Evolutionary conservation across 2,888 invertebrate genomes (phyloP), one percentile per base, ranked within the genome.

Genomic region (Zygaena filipendulae): DNA sequence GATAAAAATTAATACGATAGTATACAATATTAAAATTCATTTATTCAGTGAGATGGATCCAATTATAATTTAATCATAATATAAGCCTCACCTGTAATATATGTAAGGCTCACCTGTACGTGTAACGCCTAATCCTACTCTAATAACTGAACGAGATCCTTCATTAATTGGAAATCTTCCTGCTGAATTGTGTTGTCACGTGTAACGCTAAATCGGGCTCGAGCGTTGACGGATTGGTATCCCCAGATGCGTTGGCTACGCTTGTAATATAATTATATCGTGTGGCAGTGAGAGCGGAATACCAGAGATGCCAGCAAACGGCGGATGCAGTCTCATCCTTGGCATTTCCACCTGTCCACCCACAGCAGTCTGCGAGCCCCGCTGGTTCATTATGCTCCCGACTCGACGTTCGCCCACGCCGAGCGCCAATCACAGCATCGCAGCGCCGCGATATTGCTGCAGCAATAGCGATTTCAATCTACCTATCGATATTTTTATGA

Each of bases 391-490:
- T 75, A 75, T 75, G 72, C 75, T 71, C 61, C 66, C 69, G n/a
- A n/a, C n/a, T n/a, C n/a, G n/a, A n/a, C n/a, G n/a, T n/a, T n/a
- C n/a, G 58, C 70, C 70, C 68, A 61, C 66, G 57, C 62, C 59
- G 53, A 63, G 68, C 68, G 71, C 72, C 75, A 71, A 72, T 75
- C 77, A 70, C 71, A n/a, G n/a, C n/a, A 74, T 61, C 63, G 58
- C 68, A 57, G 52, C 61, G 53, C 57, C 53, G 59, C 63, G 63
- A 71, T 74, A 75, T 75, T 75, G 71, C 70, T 56, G 59, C 52
- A 62, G 51, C 52, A 43, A 57, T 68, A 72, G 70, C 57, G 67
- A 69, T 67, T 68, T 49, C 59, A 55, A 51, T 57, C 44, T 54
- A 53, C 57, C 56, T 63, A 58, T 71, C 69, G 69, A 69, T 52